Conservation (phyloP, 2,797 vertebrate species). For the Prunella strophiata region DNA sequence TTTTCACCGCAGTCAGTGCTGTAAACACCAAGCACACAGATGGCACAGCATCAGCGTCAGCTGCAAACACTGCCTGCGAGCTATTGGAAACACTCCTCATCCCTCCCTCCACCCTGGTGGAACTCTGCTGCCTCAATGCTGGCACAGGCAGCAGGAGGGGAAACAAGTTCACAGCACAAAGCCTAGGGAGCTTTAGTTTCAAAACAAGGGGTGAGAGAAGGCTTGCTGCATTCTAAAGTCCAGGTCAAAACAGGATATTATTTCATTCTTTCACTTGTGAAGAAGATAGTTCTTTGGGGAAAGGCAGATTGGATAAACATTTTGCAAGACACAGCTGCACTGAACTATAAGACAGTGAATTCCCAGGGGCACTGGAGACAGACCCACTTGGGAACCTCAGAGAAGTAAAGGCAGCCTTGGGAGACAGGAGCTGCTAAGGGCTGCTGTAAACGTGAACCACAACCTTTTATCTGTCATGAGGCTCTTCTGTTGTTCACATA, state of each 20-base stretch:
- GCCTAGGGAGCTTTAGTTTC: not conserved
- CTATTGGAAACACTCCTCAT: not conserved
- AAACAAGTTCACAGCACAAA: not conserved
- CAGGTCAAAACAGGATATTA: not conserved
- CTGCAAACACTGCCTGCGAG: not conserved
- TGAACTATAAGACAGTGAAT: not conserved
- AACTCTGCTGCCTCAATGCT: not conserved
- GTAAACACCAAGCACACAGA: conserved; percentile 19
- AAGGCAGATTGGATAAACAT: not conserved
- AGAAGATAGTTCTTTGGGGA: not conserved
- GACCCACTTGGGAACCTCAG: not conserved
- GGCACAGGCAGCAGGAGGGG: not conserved
- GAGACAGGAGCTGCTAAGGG: not conserved
- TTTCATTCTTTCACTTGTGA: not conserved
- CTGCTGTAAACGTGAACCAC: not conserved
- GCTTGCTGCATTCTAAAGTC: not conserved
- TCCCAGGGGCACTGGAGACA: not conserved
- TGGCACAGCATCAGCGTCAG: conserved; percentile 7
- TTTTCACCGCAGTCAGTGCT: not conserved
- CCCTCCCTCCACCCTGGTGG: not conserved
- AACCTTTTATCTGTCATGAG: not conserved
- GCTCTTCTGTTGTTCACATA: not conserved
- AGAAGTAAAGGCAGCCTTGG: not conserved
- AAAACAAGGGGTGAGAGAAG: not conserved
- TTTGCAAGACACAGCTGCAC: not conserved